Evolutionary conservation across 2,797 vertebrate species (phyloP), one percentile per base, ranked within the genome.

Genomic region (Neosilurus mollespiculum): DNA sequence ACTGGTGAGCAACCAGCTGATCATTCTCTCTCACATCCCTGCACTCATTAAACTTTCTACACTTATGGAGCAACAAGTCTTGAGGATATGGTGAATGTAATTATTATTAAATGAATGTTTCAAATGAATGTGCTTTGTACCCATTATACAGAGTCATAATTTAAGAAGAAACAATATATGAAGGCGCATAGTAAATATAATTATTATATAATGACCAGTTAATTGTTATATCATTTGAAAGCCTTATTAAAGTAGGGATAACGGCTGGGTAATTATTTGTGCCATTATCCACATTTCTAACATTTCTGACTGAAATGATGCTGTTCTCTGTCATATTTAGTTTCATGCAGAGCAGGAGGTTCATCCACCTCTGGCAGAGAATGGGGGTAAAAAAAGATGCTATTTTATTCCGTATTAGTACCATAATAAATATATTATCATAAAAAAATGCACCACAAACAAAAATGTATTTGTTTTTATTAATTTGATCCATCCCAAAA

Each of bases 311-410:
- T 78, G 15, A 37, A 80, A 43, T 82, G 37, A 78, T 81, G 49
- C 11, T 53, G 24, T 56, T 69, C 54, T 79, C n/a, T 73, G 72
- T 34, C 70, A 51, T 66, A 22, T 86, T 22, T n/a, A 96, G 95
- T 96, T 96, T 87, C 95, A 96, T 11, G 94, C 95, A 84, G 95
- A 96, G 89, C 90, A 9, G 81, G 94, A 95, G 12, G 86, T 94
- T 76, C 58, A 90, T 9, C 86, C 84, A 53, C 76, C 86, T 70
- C 4, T 77, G 37, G 81, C 84, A 16, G 88, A 89, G 24, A 67
- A 80, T 0, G 89, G 85, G 0, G 92, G 94, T 94, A 88, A 91
- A 34, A 61, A 43, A 56, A 1, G 30, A 72, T 3, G 12, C 22
- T 61, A 34, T 53, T 30, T 20, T 26, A 43, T 30, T 64, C 30